A percentile compares a stretch with the other conserved stretches of the same genome.
These are phyloP conservation scores for Drymonia ruficornis DNA, from an alignment of 2,888 invertebrate genomes.

Conservation along the genomic window DNA sequence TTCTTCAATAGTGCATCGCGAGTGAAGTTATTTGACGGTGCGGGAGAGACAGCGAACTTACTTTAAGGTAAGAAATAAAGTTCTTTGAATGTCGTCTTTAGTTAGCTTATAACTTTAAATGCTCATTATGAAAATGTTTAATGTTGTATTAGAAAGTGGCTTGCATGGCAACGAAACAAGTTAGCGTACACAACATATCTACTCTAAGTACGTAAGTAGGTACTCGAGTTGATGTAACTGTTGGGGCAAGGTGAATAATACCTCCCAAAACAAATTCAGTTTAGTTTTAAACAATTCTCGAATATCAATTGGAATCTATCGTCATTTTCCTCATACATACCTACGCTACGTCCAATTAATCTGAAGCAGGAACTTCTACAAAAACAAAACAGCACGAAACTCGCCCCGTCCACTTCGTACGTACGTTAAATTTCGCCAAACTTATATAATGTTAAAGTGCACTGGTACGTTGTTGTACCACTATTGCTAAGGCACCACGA, in stretches of 20 bases:
- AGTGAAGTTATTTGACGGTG: conserved; percentile 74
- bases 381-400: conserved; percentile 12
- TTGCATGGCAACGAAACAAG: conserved; percentile 76
- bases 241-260: conserved; percentile 66
- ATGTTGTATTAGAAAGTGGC: conserved; percentile 80
- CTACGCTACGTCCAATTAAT: conserved; percentile 13
- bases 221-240: conserved; percentile 75
- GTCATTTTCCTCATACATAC: conserved; percentile 33
- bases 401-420: conserved; percentile 9
- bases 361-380: conserved; percentile 12
- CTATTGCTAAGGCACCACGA: conserved; percentile 48
- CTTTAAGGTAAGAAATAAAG: conserved; percentile 65
- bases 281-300: conserved; percentile 30
- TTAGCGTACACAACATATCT: conserved; percentile 68
- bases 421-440: conserved; percentile 13
- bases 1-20: conserved; percentile 63
- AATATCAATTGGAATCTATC: conserved; percentile 34
- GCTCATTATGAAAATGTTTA: conserved; percentile 46
- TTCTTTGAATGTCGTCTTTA: conserved; percentile 17
- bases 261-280: conserved; percentile 54
- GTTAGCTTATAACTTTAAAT: conserved; percentile 16
- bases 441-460: conserved; percentile 24
- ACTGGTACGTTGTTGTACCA: conserved; percentile 28
- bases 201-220: conserved; percentile 65
- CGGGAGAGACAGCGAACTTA: conserved; percentile 60